Base-by-base conservation (phyloP, 2,888 invertebrate genomes). In the Nomada hirtipes region DNA sequence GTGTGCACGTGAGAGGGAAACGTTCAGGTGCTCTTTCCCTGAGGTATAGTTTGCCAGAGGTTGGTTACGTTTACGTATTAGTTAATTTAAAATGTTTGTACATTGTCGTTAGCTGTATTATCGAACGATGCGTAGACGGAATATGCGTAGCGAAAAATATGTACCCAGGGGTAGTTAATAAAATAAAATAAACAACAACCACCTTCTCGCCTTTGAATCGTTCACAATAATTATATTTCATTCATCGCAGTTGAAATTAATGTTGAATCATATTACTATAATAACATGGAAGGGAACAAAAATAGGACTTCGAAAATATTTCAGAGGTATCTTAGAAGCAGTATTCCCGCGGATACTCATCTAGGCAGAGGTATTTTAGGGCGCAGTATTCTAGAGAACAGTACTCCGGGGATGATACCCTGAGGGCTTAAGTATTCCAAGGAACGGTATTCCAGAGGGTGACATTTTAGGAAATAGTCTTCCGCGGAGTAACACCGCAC, bases 371-470 rank as follows among this genome's bases (percentile, higher is more conserved):
- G 26, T 63, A 47, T 64, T 44, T 42, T 44, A 44, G 42, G 13
- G 55, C 52, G n/a, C 50, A 15, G 20, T 63, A 55, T 44, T 47
- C 36, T n/a, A 2, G 9, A 7, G 26, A 52, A 63, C 20, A 20
- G 23, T 53, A 47, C 52, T 55, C 71, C 3, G 47, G 44, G 70
- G 76, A 63, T 72, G 53, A 72, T 53, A 63, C 23, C 52, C 71
- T 10, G 42, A 42, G 52, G 67, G 83, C 50, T 82, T 67, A 60
- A 74, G 79, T 68, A 69, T 75, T 53, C 23, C 42, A 53, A 20
- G 42, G 13, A 53, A 53, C 42, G 60, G 4, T 71, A 72, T 69
- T 83, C 53, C 42, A 55, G 57, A 18, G 60, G 36, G 52, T 60
- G 50, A 70, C 50, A 60, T 60, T 70, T 59, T 71, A 53, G 29